Evolutionary conservation across 2,113 vertebrate species (phyloP).

Genomic region (Brachirus orientalis): DNA sequence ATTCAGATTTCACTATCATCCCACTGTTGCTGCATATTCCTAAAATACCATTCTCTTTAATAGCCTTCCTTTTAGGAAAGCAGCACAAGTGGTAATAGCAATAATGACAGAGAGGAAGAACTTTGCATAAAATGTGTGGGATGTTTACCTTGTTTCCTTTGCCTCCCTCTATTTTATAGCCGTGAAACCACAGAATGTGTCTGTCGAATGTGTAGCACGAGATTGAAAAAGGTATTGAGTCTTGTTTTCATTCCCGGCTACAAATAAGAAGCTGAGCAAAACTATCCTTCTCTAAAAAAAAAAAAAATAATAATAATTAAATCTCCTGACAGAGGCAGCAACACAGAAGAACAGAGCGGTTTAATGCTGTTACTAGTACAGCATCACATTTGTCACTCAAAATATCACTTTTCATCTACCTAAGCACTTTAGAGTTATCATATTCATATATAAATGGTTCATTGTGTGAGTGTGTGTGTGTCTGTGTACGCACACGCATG

Average conservation of each 20-base stretch:
- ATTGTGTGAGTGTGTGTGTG: no score
- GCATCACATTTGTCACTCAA: no score
- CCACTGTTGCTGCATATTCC: conserved; percentile 8
- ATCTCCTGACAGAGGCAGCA: not conserved
- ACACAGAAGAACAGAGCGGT: not conserved
- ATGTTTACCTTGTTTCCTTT: not conserved
- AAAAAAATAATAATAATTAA: no score
- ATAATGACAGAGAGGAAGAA: not conserved
- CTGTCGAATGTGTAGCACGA: conserved; percentile 8
- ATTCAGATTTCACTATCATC: conserved; percentile 1
- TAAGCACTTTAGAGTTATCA: no score
- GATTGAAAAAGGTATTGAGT: conserved; percentile 13
- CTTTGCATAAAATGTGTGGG: not conserved
- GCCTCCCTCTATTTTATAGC: not conserved
- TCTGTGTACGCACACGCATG: no score
- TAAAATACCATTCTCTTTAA: conserved; percentile 9
- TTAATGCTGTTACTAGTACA: no score
- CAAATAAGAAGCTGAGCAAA: conserved; percentile 27
- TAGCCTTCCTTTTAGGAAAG: conserved; percentile 2
- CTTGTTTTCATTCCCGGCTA: conserved; percentile 17
- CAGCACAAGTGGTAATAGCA: not conserved
- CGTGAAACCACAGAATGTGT: conserved; percentile 11
- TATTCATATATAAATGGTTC: no score
- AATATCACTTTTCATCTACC: no score
- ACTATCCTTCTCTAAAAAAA: conserved; percentile 11